Base-by-base conservation (phyloP, 2,797 vertebrate species). In the Adelosebastes latens region DNA sequence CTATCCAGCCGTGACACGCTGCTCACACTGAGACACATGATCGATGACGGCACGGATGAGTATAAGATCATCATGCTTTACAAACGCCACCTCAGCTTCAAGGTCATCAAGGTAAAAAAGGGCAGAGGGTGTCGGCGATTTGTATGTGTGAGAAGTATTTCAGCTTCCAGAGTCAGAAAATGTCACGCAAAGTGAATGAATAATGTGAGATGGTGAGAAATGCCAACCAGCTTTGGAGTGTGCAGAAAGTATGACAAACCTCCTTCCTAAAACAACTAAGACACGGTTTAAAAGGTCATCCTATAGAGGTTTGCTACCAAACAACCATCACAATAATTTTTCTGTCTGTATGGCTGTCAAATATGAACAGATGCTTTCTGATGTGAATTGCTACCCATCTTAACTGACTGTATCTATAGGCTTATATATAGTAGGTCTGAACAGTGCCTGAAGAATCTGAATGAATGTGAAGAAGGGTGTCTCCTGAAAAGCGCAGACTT, bases 21-120 rank as follows among this genome's bases (percentile, higher is more conserved):
- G 86, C 97, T 99, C 60, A 99, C 98, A 0, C 92, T 99, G 72
- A 94, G 99, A 36, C 98, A 98, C 0, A 97, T 98, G 92, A 96
- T 99, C 20, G 98, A 99, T 6, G 99, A 99, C 85, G 99, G 97
- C 55, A 95, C 96, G 0, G 97, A 99, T 0, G 98, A 99, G 90
- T 99, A 99, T 83, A 99, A 99, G 96, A 97, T 99, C 93, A 98
- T 99, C 93, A 99, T 99, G 99, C 96, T 99, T 34, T 98, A 99
- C 93, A 97, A 97, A 90, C 96, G 97, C 80, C 97, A 98, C 92
- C 94, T 99, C 93, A 98, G 95, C 95, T 99, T 99, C 94, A 99
- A 98, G 93, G 98, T 99, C 91, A 99, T 99, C 92, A 99, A 99
- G 98, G 99, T 98, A 16, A 53, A 11, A 53, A 55, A 12, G 25